These are phyloP conservation scores for Propithecus perrieri DNA, from an alignment of 2,797 vertebrate species.

Conservation along the genomic window DNA sequence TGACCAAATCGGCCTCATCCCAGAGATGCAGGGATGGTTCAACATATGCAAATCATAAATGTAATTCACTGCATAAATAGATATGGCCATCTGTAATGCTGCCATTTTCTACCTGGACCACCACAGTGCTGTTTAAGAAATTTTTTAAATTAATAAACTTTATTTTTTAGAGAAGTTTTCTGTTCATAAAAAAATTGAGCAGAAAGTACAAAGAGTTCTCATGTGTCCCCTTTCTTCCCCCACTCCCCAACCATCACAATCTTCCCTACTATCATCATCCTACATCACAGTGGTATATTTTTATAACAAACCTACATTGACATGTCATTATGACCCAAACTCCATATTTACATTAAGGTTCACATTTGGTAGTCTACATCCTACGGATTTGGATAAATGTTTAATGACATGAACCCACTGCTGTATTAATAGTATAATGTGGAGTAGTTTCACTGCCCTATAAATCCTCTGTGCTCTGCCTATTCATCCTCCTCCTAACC, in stretches of 20 bases:
- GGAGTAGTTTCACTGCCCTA: not conserved
- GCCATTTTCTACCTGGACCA: not conserved
- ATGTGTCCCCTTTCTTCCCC: not conserved
- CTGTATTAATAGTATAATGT: not conserved
- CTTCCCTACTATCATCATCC: not conserved
- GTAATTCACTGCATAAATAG: too few relatives aligned
- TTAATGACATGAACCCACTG: not conserved
- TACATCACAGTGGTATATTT: not conserved
- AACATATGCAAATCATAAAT: too few relatives aligned
- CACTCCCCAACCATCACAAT: not conserved
- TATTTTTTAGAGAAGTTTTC: not conserved
- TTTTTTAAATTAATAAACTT: not conserved
- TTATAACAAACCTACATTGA: not conserved
- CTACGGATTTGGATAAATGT: not conserved
- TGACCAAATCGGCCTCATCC: too few relatives aligned
- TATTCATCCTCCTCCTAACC: not conserved
- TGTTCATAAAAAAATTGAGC: not conserved
- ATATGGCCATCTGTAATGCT: not conserved
- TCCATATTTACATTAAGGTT: not conserved
- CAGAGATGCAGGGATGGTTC: too few relatives aligned
- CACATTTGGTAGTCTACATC: not conserved
- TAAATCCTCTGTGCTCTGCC: not conserved
- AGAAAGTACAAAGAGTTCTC: not conserved
- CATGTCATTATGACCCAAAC: not conserved
- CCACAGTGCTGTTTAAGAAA: not conserved